A percentile compares a stretch with the other conserved stretches of the same genome.
Conservation (phyloP, 2,888 invertebrate species). For the Plagodis pulveraria region DNA sequence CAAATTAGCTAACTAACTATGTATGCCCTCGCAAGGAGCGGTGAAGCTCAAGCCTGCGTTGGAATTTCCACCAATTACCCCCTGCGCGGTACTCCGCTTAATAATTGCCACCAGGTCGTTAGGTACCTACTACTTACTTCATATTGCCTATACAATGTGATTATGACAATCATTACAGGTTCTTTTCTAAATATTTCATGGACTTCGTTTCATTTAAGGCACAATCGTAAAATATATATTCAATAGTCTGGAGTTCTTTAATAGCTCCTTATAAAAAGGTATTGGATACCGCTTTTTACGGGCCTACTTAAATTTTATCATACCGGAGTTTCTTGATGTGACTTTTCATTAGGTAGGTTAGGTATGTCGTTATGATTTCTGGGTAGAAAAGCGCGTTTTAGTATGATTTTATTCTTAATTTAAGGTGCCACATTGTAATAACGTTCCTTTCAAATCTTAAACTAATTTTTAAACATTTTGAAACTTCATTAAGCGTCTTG, state of each 20-base stretch:
- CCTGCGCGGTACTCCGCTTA: too few relatives aligned
- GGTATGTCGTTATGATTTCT: conserved; percentile 10
- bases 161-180: conserved; percentile 1
- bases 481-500: too few relatives aligned
- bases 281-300: conserved; percentile 34
- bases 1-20: too few relatives aligned
- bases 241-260: conserved; percentile 31
- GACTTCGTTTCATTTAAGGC: conserved; percentile 30
- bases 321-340: conserved; percentile 30
- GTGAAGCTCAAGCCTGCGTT: too few relatives aligned
- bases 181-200: conserved; percentile 19
- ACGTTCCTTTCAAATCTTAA: too few relatives aligned
- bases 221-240: conserved; percentile 35
- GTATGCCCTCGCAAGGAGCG: too few relatives aligned
- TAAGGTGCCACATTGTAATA: too few relatives aligned
- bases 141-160: too few relatives aligned
- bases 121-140: neutral
- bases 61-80: too few relatives aligned
- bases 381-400: neutral
- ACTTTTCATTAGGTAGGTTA: conserved; percentile 19
- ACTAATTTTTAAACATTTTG: too few relatives aligned
- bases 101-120: neutral
- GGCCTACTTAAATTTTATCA: conserved; percentile 32
- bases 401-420: too few relatives aligned
- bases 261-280: conserved; percentile 34